Percentiles rank a stretch among this genome's conserved stretches.
phyloP scores from a whole-genome alignment of 2,113 vertebrate species.

The Callionymus lyra region DNA sequence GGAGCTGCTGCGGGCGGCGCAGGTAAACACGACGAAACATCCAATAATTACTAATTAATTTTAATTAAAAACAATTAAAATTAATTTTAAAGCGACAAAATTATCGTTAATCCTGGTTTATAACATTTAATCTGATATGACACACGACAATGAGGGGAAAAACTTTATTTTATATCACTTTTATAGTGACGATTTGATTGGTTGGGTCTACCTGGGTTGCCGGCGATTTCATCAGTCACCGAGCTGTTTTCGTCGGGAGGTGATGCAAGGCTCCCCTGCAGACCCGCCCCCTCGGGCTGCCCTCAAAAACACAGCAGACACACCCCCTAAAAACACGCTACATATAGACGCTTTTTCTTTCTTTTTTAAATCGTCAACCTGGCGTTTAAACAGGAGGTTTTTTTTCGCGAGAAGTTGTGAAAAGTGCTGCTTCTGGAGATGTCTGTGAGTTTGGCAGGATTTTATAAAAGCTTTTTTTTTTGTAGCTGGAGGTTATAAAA shows the following conservation, averaged over 20 bases:
- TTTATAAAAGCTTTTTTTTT: background rate
- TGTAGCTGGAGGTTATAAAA: constrained; percentile 11
- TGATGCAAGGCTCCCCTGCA: constrained; percentile 44
- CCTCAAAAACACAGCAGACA: constrained; percentile 29
- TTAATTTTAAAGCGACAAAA: too few relatives aligned
- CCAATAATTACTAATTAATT: too few relatives aligned
- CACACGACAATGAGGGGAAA: too few relatives aligned
- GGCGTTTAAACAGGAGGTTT: background rate
- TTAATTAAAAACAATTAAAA: too few relatives aligned
- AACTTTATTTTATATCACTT: too few relatives aligned
- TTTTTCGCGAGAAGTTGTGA: background rate
- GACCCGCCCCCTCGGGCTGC: constrained; percentile 4
- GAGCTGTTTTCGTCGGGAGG: constrained; percentile 12
- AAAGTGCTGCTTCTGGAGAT: background rate
- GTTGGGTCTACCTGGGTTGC: background rate
- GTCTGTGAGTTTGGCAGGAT: constrained; percentile 34
- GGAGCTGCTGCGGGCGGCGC: constrained; percentile 46
- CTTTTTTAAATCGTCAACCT: background rate
- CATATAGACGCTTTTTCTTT: constrained; percentile 9
- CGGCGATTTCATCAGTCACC: constrained; percentile 48
- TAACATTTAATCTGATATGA: too few relatives aligned
- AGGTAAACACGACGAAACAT: constrained; percentile 21
- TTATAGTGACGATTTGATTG: constrained; percentile 1
- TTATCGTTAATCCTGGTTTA: too few relatives aligned
- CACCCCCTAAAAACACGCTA: constrained; percentile 33